These are phyloP conservation scores for Nasua narica DNA, from an alignment of 2,797 vertebrate genomes.

Conservation along the genomic window DNA sequence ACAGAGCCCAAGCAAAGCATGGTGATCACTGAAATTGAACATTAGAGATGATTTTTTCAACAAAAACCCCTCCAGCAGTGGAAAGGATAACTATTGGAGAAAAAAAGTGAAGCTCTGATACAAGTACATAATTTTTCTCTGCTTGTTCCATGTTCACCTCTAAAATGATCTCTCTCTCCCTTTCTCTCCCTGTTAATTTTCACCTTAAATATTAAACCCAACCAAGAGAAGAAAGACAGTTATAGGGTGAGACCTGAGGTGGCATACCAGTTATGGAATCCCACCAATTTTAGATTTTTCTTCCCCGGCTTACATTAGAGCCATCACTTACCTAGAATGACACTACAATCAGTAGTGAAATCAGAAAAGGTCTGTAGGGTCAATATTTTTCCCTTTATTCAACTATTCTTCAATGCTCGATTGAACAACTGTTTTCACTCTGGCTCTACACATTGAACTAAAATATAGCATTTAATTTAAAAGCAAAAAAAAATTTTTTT, in stretches of 20 bases:
- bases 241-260: background rate
- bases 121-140: background rate
- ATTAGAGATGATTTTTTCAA: background rate
- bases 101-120: background rate
- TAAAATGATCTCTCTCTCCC: background rate
- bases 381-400: background rate
- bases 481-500: background rate
- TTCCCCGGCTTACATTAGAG: background rate
- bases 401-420: background rate
- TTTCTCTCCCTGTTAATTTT: background rate
- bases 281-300: background rate
- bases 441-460: background rate
- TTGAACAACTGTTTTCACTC: background rate
- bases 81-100: background rate
- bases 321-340: background rate
- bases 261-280: background rate
- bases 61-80: background rate
- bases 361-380: background rate
- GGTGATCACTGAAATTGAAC: background rate
- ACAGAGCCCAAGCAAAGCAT: accelerated
- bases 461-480: background rate
- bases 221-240: background rate
- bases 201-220: background rate
- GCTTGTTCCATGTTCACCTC: background rate
- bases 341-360: background rate